phyloP scores from a whole-genome alignment of 2,113 vertebrate genomes.

The Heteronetta atricapilla region DNA sequence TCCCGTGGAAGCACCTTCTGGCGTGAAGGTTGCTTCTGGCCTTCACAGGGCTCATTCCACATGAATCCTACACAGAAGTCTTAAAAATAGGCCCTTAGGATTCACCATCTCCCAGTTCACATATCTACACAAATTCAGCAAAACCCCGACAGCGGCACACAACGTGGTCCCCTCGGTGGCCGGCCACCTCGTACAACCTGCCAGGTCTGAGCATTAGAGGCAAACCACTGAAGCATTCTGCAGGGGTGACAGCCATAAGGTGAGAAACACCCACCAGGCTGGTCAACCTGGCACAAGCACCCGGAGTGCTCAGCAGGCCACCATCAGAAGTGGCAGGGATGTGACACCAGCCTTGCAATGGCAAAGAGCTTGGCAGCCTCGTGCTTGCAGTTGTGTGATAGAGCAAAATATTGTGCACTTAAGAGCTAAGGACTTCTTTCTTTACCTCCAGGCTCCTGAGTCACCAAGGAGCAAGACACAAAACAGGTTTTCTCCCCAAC shows the following conservation, averaged over 20 bases:
- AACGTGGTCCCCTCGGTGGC: accelerated
- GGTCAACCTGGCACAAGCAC: background rate
- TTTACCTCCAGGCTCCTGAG: background rate
- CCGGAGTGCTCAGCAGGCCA: background rate
- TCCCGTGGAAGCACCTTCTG: too few relatives aligned
- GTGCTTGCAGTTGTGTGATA: accelerated
- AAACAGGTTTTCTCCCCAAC: background rate
- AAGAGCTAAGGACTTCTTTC: background rate
- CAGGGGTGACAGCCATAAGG: background rate
- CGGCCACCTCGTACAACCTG: background rate
- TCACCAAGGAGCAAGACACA: background rate
- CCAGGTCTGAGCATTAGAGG: background rate
- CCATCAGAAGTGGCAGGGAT: background rate
- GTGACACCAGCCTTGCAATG: background rate
- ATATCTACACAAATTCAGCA: background rate
- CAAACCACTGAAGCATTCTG: background rate
- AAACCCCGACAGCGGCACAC: background rate
- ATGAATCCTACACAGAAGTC: background rate
- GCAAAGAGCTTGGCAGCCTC: background rate
- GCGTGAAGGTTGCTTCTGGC: background rate
- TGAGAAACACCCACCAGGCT: background rate
- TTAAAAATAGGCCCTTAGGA: background rate
- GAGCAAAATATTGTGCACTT: background rate
- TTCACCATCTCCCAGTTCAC: background rate
- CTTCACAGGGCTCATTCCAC: background rate